These are phyloP conservation scores for Temnothorax unifasciatus DNA, from an alignment of 2,888 invertebrate genomes.

Conservation along the genomic window DNA sequence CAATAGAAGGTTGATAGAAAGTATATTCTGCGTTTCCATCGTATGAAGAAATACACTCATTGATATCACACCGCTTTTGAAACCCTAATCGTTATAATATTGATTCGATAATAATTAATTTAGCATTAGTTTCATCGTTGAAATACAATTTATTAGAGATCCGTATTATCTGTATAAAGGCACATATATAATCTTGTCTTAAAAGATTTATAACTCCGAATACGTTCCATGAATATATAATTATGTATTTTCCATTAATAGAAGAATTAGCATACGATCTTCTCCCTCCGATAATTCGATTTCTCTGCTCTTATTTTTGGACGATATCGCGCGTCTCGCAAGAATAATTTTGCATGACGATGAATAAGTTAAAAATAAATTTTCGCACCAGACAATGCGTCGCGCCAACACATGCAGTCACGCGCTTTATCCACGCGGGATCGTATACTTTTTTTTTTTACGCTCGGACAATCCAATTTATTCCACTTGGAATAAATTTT, in stretches of 20 bases:
- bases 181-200: conserved; percentile 15
- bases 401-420: conserved; percentile 26
- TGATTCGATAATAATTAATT: conserved; percentile 13
- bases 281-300: background rate
- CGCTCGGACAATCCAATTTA: conserved; percentile 20
- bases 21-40: background rate
- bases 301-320: conserved; percentile 35
- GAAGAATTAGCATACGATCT: background rate
- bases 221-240: background rate
- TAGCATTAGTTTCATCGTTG: background rate
- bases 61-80: background rate
- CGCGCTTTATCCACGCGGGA: conserved; percentile 32
- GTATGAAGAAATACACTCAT: background rate
- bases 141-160: conserved; percentile 1
- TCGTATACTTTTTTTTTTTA: conserved; percentile 17
- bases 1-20: background rate
- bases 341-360: conserved; percentile 44
- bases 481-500: background rate
- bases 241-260: background rate
- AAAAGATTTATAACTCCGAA: background rate
- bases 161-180: conserved; percentile 30
- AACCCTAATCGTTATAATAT: background rate
- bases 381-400: conserved; percentile 42
- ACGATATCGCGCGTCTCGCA: conserved; percentile 27
- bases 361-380: conserved; percentile 42